phyloP scores from a whole-genome alignment of 2,888 invertebrate species.

The Dolichomitus sp. region DNA sequence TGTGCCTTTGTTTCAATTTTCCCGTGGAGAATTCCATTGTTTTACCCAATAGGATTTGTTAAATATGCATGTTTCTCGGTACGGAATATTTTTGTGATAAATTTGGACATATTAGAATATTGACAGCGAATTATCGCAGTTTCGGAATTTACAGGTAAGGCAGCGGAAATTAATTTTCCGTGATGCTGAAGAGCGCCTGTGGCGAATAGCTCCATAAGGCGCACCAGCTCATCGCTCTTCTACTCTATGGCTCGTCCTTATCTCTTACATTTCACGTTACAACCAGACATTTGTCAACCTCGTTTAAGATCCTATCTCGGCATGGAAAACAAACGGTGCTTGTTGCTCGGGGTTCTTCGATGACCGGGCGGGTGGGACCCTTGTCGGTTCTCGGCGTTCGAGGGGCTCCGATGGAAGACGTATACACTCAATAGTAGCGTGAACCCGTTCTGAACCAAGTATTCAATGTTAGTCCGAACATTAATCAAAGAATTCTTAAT shows the following conservation, averaged over 20 bases:
- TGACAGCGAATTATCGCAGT: neutral
- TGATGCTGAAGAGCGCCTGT: slow-evolving; percentile 4
- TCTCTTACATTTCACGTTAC: slow-evolving; percentile 62
- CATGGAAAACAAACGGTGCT: slow-evolving; percentile 53
- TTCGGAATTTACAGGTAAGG: neutral
- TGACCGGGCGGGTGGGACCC: slow-evolving; percentile 18
- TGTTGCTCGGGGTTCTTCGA: slow-evolving; percentile 11
- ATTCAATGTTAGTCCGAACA: neutral
- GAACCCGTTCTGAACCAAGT: neutral
- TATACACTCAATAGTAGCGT: neutral
- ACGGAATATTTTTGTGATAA: slow-evolving; percentile 2
- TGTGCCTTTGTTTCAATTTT: neutral
- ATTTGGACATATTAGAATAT: neutral
- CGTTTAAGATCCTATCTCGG: slow-evolving; percentile 63
- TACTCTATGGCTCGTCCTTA: slow-evolving; percentile 35
- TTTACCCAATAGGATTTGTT: neutral
- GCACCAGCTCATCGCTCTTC: slow-evolving; percentile 19
- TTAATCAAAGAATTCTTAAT: neutral
- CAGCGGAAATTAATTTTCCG: slow-evolving; percentile 25
- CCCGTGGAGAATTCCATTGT: neutral
- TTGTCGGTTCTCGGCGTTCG: slow-evolving; percentile 1
- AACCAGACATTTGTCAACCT: slow-evolving; percentile 67
- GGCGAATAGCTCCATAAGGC: slow-evolving; percentile 25
- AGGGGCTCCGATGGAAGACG: neutral
- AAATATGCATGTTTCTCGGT: neutral